Percentiles rank a stretch among this genome's conserved stretches.
Evolutionary conservation across 2,797 vertebrate species (phyloP).

Genomic region (Oophaga sylvatica): DNA sequence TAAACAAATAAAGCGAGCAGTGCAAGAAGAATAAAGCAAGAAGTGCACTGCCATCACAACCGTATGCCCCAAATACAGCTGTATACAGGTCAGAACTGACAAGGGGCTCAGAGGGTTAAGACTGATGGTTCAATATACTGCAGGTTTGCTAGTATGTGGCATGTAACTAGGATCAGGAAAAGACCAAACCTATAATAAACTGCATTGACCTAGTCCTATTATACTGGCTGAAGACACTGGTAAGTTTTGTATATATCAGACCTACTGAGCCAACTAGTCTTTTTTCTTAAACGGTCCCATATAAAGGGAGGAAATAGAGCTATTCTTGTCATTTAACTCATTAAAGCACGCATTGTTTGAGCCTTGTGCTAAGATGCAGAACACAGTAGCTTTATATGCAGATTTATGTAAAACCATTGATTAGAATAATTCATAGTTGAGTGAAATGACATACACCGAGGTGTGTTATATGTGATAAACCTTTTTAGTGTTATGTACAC

Average conservation of each 20-base stretch:
- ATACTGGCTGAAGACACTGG: neutral
- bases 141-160: neutral
- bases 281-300: neutral
- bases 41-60: neutral
- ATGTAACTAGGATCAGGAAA: neutral
- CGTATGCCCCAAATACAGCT: neutral
- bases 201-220: neutral
- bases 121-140: neutral
- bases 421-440: neutral
- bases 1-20: neutral
- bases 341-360: neutral
- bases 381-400: neutral
- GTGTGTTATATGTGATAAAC: neutral
- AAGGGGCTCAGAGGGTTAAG: neutral
- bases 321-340: neutral
- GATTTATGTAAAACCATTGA: neutral
- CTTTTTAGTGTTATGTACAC: too few relatives aligned
- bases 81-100: neutral
- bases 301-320: neutral
- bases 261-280: neutral
- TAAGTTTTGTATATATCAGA: neutral
- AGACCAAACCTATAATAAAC: neutral
- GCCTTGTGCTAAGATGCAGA: neutral
- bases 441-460: neutral
- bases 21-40: neutral